These are phyloP conservation scores for Sebastolobus alascanus DNA, from an alignment of 2,797 vertebrate species.

Conservation along the genomic window DNA sequence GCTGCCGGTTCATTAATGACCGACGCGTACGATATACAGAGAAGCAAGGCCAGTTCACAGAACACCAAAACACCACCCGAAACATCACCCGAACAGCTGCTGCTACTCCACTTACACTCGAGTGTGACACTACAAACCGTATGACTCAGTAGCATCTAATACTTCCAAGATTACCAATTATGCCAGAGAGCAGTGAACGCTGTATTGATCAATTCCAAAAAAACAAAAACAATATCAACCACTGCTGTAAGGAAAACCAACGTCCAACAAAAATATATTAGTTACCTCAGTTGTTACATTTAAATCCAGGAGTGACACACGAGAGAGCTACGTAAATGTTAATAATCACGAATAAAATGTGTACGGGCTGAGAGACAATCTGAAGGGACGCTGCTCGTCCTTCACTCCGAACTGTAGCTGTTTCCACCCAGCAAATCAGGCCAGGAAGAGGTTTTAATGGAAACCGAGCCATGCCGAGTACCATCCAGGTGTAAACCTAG, in stretches of 20 bases:
- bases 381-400: not conserved
- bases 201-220: not conserved
- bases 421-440: not conserved
- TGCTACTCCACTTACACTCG: constrained; percentile 6
- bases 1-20: constrained; percentile 53
- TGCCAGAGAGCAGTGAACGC: not conserved
- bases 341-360: not conserved
- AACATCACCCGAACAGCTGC: constrained; percentile 29
- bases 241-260: not conserved
- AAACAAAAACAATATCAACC: not conserved
- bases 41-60: constrained; percentile 28
- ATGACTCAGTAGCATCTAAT: not conserved
- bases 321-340: not conserved
- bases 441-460: not conserved
- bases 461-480: not conserved
- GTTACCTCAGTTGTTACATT: not conserved
- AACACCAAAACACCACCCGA: constrained; percentile 6
- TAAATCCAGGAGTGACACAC: not conserved
- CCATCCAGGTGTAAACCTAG: not conserved
- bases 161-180: not conserved
- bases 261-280: not conserved
- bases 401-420: not conserved
- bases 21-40: constrained; percentile 13
- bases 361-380: not conserved
- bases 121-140: not conserved